Conservation (phyloP, 30 jellyfish, hydroid and myxozoan genomes). For the Cassiopea xamachana region DNA sequence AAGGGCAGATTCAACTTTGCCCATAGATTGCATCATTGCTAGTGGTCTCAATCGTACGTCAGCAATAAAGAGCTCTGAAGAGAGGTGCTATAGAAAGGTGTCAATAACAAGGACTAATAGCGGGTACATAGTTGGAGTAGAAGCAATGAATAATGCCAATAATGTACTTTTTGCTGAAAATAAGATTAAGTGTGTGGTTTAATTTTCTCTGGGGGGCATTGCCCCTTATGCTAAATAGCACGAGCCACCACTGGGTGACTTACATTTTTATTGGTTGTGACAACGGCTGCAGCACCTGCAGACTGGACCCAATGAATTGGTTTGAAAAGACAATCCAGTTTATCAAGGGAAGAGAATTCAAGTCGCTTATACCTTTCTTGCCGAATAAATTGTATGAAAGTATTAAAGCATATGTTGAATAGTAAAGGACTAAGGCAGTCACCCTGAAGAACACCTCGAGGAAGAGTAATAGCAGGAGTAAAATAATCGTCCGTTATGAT, state of each 20-base stretch:
- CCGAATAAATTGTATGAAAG: too few relatives aligned
- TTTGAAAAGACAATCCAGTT: too few relatives aligned
- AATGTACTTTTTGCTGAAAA: background rate
- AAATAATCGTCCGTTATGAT: too few relatives aligned
- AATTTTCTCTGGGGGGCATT: slow-evolving; percentile 38
- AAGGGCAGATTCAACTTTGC: slow-evolving; percentile 43
- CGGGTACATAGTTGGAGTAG: background rate
- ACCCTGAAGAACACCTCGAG: too few relatives aligned
- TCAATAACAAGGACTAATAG: background rate
- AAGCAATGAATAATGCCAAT: background rate
- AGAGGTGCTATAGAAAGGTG: background rate
- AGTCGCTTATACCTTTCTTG: too few relatives aligned
- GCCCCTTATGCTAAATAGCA: slow-evolving; percentile 64
- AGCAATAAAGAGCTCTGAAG: background rate
- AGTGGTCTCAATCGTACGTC: background rate
- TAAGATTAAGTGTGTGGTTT: background rate
- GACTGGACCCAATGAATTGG: too few relatives aligned
- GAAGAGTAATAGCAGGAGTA: too few relatives aligned
- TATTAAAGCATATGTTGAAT: too few relatives aligned
- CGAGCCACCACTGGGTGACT: slow-evolving; percentile 72
- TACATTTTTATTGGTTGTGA: too few relatives aligned
- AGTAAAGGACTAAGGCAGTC: too few relatives aligned
- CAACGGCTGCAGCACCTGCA: too few relatives aligned
- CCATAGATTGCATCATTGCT: background rate
- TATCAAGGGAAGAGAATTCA: too few relatives aligned